Conservation (phyloP, 1,140 invertebrate species). For the Caenorhabditis inopinata region DNA sequence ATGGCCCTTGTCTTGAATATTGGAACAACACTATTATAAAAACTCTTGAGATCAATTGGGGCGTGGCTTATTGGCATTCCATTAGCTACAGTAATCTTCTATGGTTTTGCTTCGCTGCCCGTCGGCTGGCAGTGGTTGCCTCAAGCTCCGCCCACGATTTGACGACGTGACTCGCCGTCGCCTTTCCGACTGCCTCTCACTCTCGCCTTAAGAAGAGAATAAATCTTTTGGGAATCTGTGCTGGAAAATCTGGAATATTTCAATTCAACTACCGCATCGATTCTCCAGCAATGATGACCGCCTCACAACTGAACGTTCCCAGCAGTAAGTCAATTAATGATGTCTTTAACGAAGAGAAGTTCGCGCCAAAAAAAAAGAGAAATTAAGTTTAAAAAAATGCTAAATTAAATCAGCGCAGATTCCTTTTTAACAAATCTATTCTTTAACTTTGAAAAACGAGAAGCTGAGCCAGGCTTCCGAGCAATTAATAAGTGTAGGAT, state of each 20-base stretch:
- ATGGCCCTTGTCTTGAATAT: not conserved
- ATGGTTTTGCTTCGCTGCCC: not conserved
- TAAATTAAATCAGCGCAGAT: too few relatives aligned
- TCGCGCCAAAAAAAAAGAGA: too few relatives aligned
- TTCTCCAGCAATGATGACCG: not conserved
- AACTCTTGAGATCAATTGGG: not conserved
- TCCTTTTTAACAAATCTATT: not conserved
- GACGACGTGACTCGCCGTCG: constrained; percentile 14
- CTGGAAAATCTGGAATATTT: not conserved
- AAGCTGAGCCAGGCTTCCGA: not conserved
- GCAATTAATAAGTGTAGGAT: constrained; percentile 25
- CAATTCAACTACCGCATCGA: not conserved
- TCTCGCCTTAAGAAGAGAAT: constrained; percentile 24
- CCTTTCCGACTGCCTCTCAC: constrained; percentile 32
- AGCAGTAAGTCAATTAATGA: constrained; percentile 28
- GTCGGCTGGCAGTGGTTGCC: not conserved
- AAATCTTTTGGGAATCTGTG: not conserved
- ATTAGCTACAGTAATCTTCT: not conserved
- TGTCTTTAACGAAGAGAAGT: too few relatives aligned
- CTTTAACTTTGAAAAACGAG: not conserved
- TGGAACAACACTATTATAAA: not conserved
- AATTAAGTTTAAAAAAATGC: too few relatives aligned
- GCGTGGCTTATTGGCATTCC: constrained; percentile 15
- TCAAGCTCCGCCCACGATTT: not conserved
- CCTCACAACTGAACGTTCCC: not conserved